These are phyloP conservation scores for Tetragonula carbonaria DNA, from an alignment of 2,888 invertebrate genomes.

Conservation along the genomic window DNA sequence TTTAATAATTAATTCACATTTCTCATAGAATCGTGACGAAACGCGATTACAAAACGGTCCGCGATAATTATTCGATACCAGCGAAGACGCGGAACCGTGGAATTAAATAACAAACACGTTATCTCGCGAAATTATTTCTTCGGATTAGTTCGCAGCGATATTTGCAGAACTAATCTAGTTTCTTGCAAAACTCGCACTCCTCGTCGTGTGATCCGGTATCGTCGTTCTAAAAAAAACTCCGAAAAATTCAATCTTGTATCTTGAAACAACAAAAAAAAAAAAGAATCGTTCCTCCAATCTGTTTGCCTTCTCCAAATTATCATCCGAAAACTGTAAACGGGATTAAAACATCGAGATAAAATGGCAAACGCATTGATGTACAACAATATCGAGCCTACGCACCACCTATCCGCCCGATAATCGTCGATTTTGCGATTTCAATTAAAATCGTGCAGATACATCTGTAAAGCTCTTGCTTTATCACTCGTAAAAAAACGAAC, in stretches of 20 bases:
- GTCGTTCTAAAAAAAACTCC: neutral
- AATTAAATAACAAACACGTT: neutral
- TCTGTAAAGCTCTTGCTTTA: neutral
- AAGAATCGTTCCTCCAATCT: neutral
- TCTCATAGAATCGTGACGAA: neutral
- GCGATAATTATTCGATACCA: neutral
- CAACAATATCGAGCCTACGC: neutral
- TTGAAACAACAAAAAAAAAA: neutral
- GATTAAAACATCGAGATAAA: neutral
- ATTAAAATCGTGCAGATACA: neutral
- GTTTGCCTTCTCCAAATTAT: no score
- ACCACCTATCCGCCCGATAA: neutral
- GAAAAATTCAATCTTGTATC: neutral
- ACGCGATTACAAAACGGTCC: neutral
- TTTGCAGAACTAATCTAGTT: neutral
- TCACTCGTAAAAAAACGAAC: neutral
- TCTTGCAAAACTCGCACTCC: no score
- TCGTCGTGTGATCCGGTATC: neutral
- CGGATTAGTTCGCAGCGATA: conserved; percentile 9
- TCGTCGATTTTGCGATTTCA: neutral
- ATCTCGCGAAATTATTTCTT: neutral
- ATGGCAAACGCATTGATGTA: neutral
- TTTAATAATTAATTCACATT: neutral
- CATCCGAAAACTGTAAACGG: neutral
- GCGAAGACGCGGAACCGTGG: neutral